Evolutionary conservation across 2,113 vertebrate genomes (phyloP), one percentile per base, ranked within the genome.

Genomic region (Vombatus ursinus): DNA sequence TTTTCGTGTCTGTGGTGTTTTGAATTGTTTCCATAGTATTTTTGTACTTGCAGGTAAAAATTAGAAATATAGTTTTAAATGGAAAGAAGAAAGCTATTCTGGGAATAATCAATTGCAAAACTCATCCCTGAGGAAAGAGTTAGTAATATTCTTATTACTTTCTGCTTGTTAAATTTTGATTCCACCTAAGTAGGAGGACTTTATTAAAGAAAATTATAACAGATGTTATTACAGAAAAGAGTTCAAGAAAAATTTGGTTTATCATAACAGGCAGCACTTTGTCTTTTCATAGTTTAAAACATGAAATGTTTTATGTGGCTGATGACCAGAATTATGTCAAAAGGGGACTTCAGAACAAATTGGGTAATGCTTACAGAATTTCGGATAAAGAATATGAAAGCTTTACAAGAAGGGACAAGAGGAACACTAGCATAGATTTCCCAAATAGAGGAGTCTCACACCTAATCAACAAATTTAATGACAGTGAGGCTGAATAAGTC

Each of bases 361-460:
- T 84, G n/a, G 19, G n/a, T n/a, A 23, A 84, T 2, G 19, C 16
- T 84, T 84, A 84, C 0, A 44, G 68, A 84, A 22, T 84, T n/a
- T 84, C 19, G 44, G n/a, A 44, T 84, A 84, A 84, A 44, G 19
- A 44, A 44, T 84, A 44, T 44, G 68, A 84, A 44, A 44, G 68
- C 19, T 84, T 84, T 44, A 84, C n/a, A 84, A 84, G 68, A 84
- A 84, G 16, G 68, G n/a, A 19, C 68, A 44, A 6, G 12, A 84
- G n/a, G 7, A 26, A 93, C 50, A 94, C 0, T 50, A 22, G 44
- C 92, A 94, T 28, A 53, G 49, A 52, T 9, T 97, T 96, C 50
- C 91, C 28, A 93, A 96, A 53, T 48, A 0, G 3, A 89, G 47
- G 91, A 44, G 3, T 31, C 94, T 95, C 48, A 93, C 8, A 96